Evolutionary conservation across 1,140 invertebrate genomes (phyloP), one percentile per base, ranked within the genome.

Genomic region (Bombus consobrinus): DNA sequence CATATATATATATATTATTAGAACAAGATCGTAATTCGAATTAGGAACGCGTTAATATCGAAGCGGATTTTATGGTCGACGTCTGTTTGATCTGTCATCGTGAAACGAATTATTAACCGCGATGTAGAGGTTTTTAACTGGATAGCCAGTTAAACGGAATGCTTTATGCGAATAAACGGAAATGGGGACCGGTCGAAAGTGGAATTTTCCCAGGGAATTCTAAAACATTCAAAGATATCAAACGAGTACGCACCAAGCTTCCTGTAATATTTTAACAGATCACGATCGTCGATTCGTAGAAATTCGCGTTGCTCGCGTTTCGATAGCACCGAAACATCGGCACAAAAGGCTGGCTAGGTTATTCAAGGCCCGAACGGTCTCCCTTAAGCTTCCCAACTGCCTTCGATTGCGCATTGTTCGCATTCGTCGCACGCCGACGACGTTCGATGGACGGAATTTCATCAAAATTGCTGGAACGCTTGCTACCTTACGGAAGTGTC

Each of bases 371-470:
- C n/a, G 18, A 41, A 59, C 10, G 1, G 2, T 79, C 25, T 81
- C 66, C 62, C 66, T 71, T 81, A 81, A 81, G 66, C 66, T 71
- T 57, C n/a, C 28, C 43, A 25, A n/a, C 64, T 37, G 43, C n/a
- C 78, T 69, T 81, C 64, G 78, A 81, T 81, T 69, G 66, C 62
- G n/a, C 77, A 79, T 81, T 71, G 43, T 69, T 57, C 66, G 43
- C 41, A 68, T 81, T 57, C 66, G 43, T 39, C 47, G 43, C 62
- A 22, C 57, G 25, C 28, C 75, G 25, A 3, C 28, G 59, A 37
- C n/a, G 43, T 15, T 80, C 34, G 15, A 53, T 34, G 34, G 28
- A 25, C 25, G 68, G 66, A 47, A 53, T 71, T 47, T 81, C 66
- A 53, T 81, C 32, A 57, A 71, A 81, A 71, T 81, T 81, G 71